Conservation (phyloP, 2,113 vertebrate genomes). For the Parotia lawesii region DNA sequence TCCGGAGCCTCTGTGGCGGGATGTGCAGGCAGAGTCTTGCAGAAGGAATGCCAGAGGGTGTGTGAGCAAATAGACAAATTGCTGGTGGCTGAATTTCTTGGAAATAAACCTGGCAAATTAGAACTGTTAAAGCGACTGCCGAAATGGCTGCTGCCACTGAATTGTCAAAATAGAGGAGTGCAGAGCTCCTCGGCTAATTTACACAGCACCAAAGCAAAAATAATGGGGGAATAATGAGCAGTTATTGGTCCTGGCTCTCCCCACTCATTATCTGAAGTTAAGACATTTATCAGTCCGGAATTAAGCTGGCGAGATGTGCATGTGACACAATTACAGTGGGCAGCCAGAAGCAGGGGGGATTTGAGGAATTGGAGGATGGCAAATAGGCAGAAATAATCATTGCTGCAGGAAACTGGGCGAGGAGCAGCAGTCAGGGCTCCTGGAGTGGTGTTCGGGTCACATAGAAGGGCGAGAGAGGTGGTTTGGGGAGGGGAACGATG, state of each 20-base stretch:
- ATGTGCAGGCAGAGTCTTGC: neutral
- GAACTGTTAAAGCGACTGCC: constrained; percentile 55
- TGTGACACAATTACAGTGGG: neutral
- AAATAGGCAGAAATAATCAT: neutral
- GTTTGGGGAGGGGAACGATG: neutral
- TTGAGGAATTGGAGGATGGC: neutral
- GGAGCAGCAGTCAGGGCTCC: neutral
- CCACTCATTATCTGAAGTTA: constrained; percentile 46
- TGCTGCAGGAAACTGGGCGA: neutral
- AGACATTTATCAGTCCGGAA: constrained; percentile 42
- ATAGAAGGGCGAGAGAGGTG: rapidly evolving
- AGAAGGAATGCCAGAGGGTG: neutral
- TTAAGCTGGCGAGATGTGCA: neutral
- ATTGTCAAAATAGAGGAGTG: constrained; percentile 64
- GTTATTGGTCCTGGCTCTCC: constrained; percentile 38
- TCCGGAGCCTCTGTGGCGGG: neutral
- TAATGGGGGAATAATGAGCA: constrained; percentile 66
- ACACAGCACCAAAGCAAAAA: constrained; percentile 65
- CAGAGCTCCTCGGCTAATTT: constrained; percentile 54
- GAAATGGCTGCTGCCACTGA: constrained; percentile 62
- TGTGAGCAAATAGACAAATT: constrained; percentile 51
- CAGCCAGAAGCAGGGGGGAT: neutral
- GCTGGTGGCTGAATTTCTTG: constrained; percentile 49
- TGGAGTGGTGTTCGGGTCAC: neutral
- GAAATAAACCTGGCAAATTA: constrained; percentile 62